These are phyloP conservation scores for Micronycteris hirsuta DNA, from an alignment of 2,113 vertebrate genomes.

Conservation along the genomic window DNA sequence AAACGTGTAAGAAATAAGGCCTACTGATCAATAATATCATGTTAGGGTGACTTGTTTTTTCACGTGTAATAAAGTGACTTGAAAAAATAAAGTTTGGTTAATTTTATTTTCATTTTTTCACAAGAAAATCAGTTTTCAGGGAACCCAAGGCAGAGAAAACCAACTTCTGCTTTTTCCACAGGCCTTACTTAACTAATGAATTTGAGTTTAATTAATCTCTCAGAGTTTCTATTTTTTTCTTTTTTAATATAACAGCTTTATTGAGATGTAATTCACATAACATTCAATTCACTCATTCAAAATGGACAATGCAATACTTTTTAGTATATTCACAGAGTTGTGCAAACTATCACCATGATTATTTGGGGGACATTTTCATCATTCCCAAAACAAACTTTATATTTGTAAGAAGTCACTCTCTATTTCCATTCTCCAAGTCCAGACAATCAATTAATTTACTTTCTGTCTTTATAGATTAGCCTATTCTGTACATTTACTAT, in stretches of 20 bases:
- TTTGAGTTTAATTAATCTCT: background rate
- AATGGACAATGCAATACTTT: background rate
- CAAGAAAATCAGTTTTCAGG: background rate
- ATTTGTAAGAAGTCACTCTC: background rate
- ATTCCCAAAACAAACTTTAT: background rate
- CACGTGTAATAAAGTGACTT: background rate
- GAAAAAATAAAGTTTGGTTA: background rate
- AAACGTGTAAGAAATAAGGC: background rate
- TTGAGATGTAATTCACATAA: background rate
- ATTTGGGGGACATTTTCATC: background rate
- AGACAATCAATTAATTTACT: background rate
- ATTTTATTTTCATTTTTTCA: conserved; percentile 9
- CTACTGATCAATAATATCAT: background rate
- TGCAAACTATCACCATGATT: background rate
- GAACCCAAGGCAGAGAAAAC: background rate
- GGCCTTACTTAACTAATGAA: background rate
- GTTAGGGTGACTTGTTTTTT: background rate
- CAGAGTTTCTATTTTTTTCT: background rate
- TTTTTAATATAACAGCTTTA: background rate
- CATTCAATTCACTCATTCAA: background rate
- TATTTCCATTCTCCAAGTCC: background rate
- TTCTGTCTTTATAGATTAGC: background rate
- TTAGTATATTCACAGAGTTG: background rate
- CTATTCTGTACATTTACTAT: background rate
- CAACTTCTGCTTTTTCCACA: background rate